phyloP scores from a whole-genome alignment of 2,113 vertebrate genomes.

The Lipophrys pholis region DNA sequence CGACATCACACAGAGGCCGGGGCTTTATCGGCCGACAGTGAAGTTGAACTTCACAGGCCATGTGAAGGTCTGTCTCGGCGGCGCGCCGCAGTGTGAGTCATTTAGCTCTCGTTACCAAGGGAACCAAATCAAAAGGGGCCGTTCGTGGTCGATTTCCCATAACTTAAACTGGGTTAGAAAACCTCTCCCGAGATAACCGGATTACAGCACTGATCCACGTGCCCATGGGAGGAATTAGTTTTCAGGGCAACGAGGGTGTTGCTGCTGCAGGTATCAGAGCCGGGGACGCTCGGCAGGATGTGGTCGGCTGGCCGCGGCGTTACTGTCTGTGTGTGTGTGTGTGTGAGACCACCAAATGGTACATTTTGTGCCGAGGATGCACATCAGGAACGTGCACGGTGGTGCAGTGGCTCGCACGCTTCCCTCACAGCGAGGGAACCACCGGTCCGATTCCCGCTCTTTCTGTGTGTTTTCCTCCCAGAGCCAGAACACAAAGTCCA shows the following conservation, averaged over 20 bases:
- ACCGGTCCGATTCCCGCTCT: too few species aligned
- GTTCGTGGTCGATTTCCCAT: background rate
- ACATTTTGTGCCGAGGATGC: too few species aligned
- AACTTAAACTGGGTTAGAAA: background rate
- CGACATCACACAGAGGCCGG: too few species aligned
- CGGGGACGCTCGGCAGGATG: constrained; percentile 1
- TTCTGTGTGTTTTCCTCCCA: too few species aligned
- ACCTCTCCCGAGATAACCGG: background rate
- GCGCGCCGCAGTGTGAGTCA: background rate
- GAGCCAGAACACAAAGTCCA: too few species aligned
- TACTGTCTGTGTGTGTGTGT: too few species aligned
- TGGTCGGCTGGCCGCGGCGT: background rate
- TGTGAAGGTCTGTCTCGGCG: background rate
- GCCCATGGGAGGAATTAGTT: background rate
- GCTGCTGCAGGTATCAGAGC: background rate
- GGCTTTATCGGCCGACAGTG: too few species aligned
- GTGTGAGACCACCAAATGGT: too few species aligned
- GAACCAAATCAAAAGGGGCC: constrained; percentile 1
- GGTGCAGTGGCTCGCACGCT: too few species aligned
- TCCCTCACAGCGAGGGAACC: too few species aligned
- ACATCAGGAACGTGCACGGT: too few species aligned
- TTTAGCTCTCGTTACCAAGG: constrained; percentile 5
- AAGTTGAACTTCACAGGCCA: background rate
- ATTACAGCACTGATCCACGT: background rate
- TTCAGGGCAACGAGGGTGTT: background rate